Percentiles rank a stretch among this genome's conserved stretches.
Evolutionary conservation across 2,113 vertebrate genomes (phyloP).

Genomic region (Motacilla alba): DNA sequence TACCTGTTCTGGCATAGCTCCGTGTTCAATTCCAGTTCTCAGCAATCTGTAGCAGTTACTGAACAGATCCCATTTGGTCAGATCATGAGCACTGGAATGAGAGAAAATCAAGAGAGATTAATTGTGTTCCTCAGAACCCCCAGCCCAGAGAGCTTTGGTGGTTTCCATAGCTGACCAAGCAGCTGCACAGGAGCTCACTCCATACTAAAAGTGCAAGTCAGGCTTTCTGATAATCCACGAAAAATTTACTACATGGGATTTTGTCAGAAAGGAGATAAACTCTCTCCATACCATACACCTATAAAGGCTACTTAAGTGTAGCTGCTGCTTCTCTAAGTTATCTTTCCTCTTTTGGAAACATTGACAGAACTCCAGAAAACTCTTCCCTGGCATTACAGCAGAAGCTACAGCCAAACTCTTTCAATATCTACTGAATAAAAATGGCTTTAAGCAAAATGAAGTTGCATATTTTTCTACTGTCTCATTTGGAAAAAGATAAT

Average conservation of each 20-base stretch:
- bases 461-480: neutral
- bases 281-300: neutral
- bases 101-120: slow-evolving; percentile 45
- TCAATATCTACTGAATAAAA: neutral
- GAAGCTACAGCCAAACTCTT: neutral
- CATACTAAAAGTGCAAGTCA: neutral
- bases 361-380: neutral
- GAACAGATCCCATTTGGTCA: slow-evolving; percentile 98
- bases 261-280: neutral
- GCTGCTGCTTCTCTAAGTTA: neutral
- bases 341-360: neutral
- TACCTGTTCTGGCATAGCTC: slow-evolving; percentile 98
- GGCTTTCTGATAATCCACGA: neutral
- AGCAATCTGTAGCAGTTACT: slow-evolving; percentile 96
- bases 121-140: neutral
- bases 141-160: neutral
- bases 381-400: neutral
- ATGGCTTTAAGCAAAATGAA: neutral
- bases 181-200: neutral
- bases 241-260: neutral
- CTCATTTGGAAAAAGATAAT: neutral
- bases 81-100: slow-evolving; percentile 88
- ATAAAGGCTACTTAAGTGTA: neutral
- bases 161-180: neutral
- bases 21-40: slow-evolving; percentile 96